Conservation (phyloP, 2,888 invertebrate genomes). For the Acronicta alni region DNA sequence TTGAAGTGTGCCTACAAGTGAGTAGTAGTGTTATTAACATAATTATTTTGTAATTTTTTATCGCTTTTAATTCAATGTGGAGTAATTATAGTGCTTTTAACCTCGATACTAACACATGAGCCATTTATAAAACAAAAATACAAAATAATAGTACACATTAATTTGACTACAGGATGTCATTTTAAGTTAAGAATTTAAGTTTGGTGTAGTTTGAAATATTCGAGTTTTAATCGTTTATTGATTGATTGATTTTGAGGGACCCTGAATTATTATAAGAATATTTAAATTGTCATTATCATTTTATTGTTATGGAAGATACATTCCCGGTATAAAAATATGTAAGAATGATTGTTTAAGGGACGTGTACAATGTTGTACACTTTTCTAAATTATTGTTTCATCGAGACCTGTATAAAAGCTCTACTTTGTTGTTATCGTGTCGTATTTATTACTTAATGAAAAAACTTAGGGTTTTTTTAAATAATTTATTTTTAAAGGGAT, state of each 20-base stretch:
- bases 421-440: conserved; percentile 74
- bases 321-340: conserved; percentile 47
- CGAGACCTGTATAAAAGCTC: conserved; percentile 70
- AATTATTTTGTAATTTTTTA: background rate
- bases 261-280: conserved; percentile 46
- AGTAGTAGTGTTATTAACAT: too few species aligned
- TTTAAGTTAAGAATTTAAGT: conserved; percentile 38
- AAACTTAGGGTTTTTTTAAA: conserved; percentile 76
- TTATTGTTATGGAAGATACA: conserved; percentile 45
- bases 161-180: conserved; percentile 48
- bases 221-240: conserved; percentile 18
- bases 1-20: background rate
- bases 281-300: conserved; percentile 49
- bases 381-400: conserved; percentile 59
- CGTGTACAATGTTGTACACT: conserved; percentile 37
- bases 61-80: background rate
- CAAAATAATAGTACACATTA: conserved; percentile 42
- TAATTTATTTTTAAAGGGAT: conserved; percentile 86
- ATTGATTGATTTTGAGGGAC: conserved; percentile 37
- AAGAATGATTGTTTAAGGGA: conserved; percentile 35
- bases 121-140: conserved; percentile 46
- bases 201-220: conserved; percentile 27
- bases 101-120: conserved; percentile 29
- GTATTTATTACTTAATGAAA: conserved; percentile 83
- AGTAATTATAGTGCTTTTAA: conserved; percentile 1